Conservation (phyloP, 2,797 vertebrate species). For the Tadarida brasiliensis region DNA sequence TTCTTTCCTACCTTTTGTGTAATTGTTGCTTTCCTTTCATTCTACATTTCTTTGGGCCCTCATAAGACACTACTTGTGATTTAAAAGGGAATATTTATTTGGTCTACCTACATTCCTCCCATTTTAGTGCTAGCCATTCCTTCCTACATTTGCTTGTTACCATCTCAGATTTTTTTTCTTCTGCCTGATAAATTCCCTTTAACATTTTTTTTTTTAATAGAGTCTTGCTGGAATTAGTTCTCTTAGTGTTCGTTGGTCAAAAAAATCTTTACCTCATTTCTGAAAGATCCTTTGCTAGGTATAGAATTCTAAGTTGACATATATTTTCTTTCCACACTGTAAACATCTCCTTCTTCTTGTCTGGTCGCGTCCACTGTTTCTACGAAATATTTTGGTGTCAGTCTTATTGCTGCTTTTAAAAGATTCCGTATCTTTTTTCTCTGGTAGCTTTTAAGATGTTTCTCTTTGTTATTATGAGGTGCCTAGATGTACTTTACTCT, state of each 20-base stretch:
- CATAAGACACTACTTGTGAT: neutral
- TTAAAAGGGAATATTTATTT: neutral
- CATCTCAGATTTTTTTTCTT: neutral
- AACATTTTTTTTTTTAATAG: neutral
- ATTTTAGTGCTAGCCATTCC: neutral
- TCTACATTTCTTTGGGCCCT: neutral
- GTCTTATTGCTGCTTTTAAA: neutral
- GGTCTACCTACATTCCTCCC: neutral
- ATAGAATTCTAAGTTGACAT: neutral
- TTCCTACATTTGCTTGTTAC: neutral
- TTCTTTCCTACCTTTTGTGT: neutral
- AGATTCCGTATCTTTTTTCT: neutral
- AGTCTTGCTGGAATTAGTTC: neutral
- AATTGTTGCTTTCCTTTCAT: neutral
- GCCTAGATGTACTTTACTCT: neutral
- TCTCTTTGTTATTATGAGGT: neutral
- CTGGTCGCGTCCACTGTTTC: neutral
- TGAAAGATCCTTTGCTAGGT: neutral
- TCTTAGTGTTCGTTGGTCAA: neutral
- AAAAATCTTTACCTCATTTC: neutral
- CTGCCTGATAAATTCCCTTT: neutral
- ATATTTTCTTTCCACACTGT: neutral
- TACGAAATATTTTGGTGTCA: neutral
- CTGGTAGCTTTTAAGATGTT: neutral
- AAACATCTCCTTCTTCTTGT: neutral